These are phyloP conservation scores for Percopsis omiscomaycus DNA, from an alignment of 2,797 vertebrate genomes.

Conservation along the genomic window DNA sequence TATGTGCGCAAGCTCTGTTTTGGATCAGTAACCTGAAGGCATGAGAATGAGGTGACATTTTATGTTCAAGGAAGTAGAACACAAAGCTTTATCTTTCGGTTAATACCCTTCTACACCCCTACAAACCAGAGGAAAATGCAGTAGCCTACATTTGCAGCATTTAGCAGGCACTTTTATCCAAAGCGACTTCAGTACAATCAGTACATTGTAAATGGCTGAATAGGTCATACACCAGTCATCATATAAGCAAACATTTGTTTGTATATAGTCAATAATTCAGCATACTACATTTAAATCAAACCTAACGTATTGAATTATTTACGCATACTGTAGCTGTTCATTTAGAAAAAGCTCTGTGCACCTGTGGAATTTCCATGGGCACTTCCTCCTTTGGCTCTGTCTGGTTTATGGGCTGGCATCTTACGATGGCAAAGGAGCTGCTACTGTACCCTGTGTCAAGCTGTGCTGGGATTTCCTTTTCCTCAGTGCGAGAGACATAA, in stretches of 20 bases:
- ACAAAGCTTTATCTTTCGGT: constrained; percentile 30
- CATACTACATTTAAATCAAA: no score
- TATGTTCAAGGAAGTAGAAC: constrained; percentile 63
- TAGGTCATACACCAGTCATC: no score
- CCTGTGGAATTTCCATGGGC: constrained; percentile 22
- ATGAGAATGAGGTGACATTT: constrained; percentile 47
- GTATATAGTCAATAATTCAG: no score
- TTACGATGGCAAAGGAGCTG: constrained; percentile 31
- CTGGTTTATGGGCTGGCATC: constrained; percentile 32
- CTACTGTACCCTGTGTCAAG: constrained; percentile 11
- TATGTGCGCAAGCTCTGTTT: not conserved
- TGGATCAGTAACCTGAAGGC: constrained; percentile 21
- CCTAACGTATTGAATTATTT: no score
- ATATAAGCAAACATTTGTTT: no score
- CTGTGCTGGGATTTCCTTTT: constrained; percentile 9
- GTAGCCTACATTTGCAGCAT: no score
- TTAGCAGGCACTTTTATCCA: no score
- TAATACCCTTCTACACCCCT: constrained; percentile 3
- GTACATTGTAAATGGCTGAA: no score
- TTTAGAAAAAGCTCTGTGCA: not conserved
- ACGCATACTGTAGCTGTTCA: no score
- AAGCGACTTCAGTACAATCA: no score
- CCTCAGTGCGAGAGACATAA: constrained; percentile 8
- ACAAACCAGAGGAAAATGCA: not conserved
- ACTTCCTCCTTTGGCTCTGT: constrained; percentile 34